phyloP scores from a whole-genome alignment of 2,113 vertebrate species.

The Montifringilla adamsi region DNA sequence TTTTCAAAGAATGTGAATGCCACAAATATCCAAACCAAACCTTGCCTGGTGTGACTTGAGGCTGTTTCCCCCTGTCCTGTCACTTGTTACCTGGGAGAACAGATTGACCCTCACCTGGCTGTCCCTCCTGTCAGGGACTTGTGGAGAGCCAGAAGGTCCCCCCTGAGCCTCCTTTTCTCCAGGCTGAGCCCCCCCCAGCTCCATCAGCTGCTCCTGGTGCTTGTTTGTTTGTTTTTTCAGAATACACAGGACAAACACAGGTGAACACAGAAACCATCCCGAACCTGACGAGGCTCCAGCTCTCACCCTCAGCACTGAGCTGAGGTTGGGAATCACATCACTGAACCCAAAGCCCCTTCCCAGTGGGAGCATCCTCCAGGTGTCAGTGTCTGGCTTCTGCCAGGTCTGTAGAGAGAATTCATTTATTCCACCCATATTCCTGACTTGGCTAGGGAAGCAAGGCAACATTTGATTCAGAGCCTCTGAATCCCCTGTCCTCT shows the following conservation, averaged over 20 bases:
- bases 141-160: neutral
- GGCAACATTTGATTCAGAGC: neutral
- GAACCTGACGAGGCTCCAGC: accelerated
- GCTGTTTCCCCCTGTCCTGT: neutral
- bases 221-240: neutral
- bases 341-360: neutral
- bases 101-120: neutral
- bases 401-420: neutral
- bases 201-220: neutral
- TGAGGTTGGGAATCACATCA: neutral
- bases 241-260: accelerated
- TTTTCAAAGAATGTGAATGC: too few relatives aligned
- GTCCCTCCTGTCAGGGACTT: neutral
- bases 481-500: neutral
- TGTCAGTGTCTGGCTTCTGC: neutral
- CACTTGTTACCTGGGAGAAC: accelerated
- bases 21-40: neutral
- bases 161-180: neutral
- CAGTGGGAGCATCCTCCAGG: neutral
- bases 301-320: neutral
- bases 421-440: neutral
- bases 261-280: neutral
- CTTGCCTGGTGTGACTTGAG: neutral
- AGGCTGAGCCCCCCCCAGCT: neutral
- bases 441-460: neutral